A percentile compares a stretch with the other conserved stretches of the same genome.
Conservation (phyloP, 2,888 invertebrate species). For the Tupiocoris notatus region DNA sequence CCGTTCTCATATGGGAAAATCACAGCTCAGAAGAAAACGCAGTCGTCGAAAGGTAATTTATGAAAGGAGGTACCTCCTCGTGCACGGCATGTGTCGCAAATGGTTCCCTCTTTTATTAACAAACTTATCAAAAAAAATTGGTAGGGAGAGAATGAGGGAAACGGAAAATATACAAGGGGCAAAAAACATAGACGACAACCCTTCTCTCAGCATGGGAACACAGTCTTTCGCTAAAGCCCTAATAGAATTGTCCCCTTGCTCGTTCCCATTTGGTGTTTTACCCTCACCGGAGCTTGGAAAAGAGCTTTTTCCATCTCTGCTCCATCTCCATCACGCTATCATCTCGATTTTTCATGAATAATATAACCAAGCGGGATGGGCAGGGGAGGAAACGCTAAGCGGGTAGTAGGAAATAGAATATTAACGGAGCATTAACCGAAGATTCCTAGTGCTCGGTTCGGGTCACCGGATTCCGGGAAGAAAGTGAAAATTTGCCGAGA, state of each 20-base stretch:
- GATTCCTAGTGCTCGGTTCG: not conserved
- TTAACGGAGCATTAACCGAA: conserved; percentile 23
- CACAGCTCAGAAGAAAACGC: conserved; percentile 8
- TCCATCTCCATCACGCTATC: not conserved
- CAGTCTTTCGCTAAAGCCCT: conserved; percentile 12
- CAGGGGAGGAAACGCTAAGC: not conserved
- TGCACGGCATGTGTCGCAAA: conserved; percentile 21
- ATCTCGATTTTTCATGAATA: conserved; percentile 28
- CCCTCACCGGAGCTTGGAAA: not conserved
- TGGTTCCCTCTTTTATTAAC: conserved; percentile 18
- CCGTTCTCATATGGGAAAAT: no score
- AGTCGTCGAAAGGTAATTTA: conserved; percentile 21
- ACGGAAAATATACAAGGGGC: not conserved
- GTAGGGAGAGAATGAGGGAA: not conserved
- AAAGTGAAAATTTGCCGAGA: not conserved
- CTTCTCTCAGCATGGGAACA: not conserved
- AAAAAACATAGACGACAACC: not conserved
- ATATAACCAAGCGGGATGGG: not conserved
- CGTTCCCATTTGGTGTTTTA: conserved; percentile 28
- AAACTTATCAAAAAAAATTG: conserved; percentile 9
- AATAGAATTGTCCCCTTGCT: conserved; percentile 24
- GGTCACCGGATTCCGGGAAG: not conserved
- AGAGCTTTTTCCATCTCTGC: not conserved
- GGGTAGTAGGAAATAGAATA: conserved; percentile 21
- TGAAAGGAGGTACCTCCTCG: conserved; percentile 1